These are phyloP conservation scores for Pocillopora damicornis DNA, from an alignment of 64 coral and sea anemone species.

Conservation along the genomic window DNA sequence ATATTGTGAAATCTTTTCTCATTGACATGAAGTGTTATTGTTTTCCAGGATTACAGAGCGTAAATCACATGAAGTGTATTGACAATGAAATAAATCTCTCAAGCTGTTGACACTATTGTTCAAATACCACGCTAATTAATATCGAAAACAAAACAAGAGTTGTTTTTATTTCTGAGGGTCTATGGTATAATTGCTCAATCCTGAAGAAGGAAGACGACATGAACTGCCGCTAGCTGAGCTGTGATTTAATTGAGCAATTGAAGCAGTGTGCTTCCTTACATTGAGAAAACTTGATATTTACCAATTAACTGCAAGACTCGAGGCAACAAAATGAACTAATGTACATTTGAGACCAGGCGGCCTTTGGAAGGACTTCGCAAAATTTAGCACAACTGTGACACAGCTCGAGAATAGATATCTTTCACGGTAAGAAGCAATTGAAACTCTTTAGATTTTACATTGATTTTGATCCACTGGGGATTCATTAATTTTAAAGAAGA, in stretches of 20 bases:
- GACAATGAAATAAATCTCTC: conserved; percentile 22
- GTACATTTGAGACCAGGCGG: too few species aligned
- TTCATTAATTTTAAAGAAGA: too few species aligned
- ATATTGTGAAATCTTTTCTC: too few species aligned
- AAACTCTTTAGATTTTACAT: too few species aligned
- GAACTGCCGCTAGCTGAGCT: neutral
- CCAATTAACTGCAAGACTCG: too few species aligned
- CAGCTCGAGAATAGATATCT: too few species aligned
- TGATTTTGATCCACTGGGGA: too few species aligned
- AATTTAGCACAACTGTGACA: too few species aligned
- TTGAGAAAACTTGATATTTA: too few species aligned
- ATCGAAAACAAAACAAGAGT: neutral
- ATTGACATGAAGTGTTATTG: neutral
- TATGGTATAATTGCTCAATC: neutral
- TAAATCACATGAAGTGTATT: neutral
- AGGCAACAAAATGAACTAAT: too few species aligned
- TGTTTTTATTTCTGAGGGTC: neutral
- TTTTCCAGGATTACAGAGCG: neutral
- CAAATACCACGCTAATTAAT: neutral
- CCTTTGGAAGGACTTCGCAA: too few species aligned
- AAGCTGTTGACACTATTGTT: conserved; percentile 27
- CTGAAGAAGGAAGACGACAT: neutral
- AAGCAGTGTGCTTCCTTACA: neutral
- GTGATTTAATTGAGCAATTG: neutral
- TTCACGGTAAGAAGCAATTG: too few species aligned